A percentile compares a stretch with the other conserved stretches of the same genome.
phyloP scores from a whole-genome alignment of 2,113 vertebrate species.

The Lutjanus erythropterus region DNA sequence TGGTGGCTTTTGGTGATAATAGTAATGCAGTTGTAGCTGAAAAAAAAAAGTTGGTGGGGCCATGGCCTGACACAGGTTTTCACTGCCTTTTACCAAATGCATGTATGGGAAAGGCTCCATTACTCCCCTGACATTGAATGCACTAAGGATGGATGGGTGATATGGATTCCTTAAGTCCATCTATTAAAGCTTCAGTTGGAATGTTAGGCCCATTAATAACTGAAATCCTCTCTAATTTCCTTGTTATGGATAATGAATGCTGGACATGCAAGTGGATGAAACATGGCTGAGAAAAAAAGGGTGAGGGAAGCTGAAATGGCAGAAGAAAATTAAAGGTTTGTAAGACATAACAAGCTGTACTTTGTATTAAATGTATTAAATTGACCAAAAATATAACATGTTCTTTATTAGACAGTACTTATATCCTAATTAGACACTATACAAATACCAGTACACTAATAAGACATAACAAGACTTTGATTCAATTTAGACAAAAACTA shows the following conservation, averaged over 20 bases:
- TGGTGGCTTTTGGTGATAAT: background rate
- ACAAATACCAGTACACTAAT: too few species aligned
- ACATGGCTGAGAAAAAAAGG: background rate
- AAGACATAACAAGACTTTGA: too few species aligned
- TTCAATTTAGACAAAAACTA: too few species aligned
- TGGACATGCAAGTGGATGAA: slow-evolving; percentile 24
- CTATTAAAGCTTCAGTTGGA: slow-evolving; percentile 40
- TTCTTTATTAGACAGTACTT: too few species aligned
- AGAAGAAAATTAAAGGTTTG: slow-evolving; percentile 32
- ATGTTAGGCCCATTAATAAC: slow-evolving; percentile 42
- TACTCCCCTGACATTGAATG: slow-evolving; percentile 11
- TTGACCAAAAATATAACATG: too few species aligned
- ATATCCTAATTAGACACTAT: too few species aligned
- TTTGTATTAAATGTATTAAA: too few species aligned
- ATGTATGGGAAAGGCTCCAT: slow-evolving; percentile 13
- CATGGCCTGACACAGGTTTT: background rate
- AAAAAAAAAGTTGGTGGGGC: background rate
- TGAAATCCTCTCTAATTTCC: slow-evolving; percentile 35
- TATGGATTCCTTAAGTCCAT: slow-evolving; percentile 15
- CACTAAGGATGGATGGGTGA: slow-evolving; percentile 15
- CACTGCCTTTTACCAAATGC: slow-evolving; percentile 24
- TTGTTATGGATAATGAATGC: slow-evolving; percentile 32
- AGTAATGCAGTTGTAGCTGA: background rate
- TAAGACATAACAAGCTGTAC: too few species aligned
- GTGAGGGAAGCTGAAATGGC: too few species aligned